Conservation (phyloP, 2,797 vertebrate genomes). For the Clarias laeviceps region DNA sequence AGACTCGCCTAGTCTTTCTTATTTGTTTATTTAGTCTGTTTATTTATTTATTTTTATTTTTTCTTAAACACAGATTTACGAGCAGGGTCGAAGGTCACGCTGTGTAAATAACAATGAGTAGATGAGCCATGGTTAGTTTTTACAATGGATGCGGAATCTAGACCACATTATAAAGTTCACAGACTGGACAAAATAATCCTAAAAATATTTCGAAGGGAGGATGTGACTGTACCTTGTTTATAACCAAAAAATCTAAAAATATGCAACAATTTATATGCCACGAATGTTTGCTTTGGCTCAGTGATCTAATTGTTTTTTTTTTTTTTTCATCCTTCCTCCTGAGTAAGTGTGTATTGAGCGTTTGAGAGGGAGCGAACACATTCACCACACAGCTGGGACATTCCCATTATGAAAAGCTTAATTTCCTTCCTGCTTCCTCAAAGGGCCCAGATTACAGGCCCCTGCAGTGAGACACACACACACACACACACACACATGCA, state of each 20-base stretch:
- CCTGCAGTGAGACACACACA: conserved; percentile 30
- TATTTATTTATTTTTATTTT: background rate
- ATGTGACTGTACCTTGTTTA: background rate
- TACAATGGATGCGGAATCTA: background rate
- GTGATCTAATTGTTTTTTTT: conserved; percentile 60
- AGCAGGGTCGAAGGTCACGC: background rate
- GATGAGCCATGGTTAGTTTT: background rate
- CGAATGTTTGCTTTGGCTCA: background rate
- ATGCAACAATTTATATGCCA: background rate
- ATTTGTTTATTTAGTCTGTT: conserved; percentile 26
- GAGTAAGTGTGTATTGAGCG: conserved; percentile 40
- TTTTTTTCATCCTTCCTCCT: conserved; percentile 29
- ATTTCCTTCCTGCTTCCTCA: conserved; percentile 57
- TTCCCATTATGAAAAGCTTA: conserved; percentile 60
- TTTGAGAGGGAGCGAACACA: conserved; percentile 27
- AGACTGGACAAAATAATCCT: background rate
- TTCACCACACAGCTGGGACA: conserved; percentile 40
- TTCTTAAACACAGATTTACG: background rate
- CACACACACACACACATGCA: conserved; percentile 26
- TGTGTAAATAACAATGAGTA: background rate
- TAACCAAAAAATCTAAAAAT: background rate
- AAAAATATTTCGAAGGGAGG: background rate
- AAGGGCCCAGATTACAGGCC: conserved; percentile 47
- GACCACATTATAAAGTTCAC: background rate
- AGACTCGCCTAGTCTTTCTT: conserved; percentile 37